A percentile compares a stretch with the other conserved stretches of the same genome.
These are phyloP conservation scores for Hapalemur alaotrensis DNA, from an alignment of 2,797 vertebrate genomes.

Conservation along the genomic window DNA sequence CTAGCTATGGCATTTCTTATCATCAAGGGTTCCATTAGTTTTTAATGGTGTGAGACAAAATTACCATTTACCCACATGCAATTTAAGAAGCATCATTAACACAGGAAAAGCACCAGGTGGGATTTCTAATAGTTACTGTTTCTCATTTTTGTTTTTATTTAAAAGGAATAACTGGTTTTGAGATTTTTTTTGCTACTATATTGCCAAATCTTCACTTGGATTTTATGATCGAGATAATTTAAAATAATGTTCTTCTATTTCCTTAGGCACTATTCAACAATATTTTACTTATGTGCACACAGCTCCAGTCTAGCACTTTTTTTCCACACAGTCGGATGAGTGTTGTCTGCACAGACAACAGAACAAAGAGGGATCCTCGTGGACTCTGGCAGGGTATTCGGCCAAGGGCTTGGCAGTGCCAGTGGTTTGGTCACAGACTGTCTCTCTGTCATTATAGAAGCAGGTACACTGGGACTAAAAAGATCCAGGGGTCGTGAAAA, in stretches of 20 bases:
- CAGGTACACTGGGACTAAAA: not conserved
- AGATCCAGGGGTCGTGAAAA: not conserved
- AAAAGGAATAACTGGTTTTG: constrained; percentile 87
- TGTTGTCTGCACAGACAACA: constrained; percentile 78
- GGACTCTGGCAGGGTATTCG: constrained; percentile 12
- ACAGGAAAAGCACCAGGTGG: constrained; percentile 90
- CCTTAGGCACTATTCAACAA: constrained; percentile 78
- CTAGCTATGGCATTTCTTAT: constrained; percentile 91
- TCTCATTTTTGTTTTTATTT: constrained; percentile 91
- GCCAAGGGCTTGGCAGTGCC: not conserved
- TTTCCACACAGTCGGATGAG: constrained; percentile 70
- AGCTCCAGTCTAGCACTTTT: constrained; percentile 48
- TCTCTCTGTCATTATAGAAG: not conserved
- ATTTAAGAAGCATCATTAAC: constrained; percentile 92
- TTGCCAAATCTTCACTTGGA: constrained; percentile 80
- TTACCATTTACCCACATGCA: constrained; percentile 90
- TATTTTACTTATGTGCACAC: constrained; percentile 71
- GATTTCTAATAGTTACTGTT: constrained; percentile 90
- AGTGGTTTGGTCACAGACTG: too few relatives aligned
- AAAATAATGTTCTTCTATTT: constrained; percentile 82
- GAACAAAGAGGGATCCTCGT: constrained; percentile 81
- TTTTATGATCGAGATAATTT: constrained; percentile 85
- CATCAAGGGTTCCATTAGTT: constrained; percentile 93
- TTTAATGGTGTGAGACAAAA: constrained; percentile 92
- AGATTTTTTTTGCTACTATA: constrained; percentile 74